A percentile compares a stretch with the other conserved stretches of the same genome.
These are phyloP conservation scores for Ramphastos sulfuratus DNA, from an alignment of 2,113 vertebrate genomes.

Conservation along the genomic window DNA sequence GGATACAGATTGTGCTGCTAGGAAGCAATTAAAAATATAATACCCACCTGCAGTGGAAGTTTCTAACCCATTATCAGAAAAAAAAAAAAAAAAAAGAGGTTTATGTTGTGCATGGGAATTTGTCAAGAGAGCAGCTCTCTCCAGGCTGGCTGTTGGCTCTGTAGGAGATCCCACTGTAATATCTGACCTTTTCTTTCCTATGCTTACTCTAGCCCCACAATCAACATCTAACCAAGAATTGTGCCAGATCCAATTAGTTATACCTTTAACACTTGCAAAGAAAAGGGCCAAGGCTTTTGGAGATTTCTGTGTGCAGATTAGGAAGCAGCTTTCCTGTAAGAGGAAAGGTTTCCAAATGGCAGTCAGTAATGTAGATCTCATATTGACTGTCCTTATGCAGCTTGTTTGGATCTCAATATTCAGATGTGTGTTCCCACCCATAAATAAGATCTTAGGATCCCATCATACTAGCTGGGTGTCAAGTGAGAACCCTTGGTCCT, in stretches of 20 bases:
- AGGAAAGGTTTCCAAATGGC: not conserved
- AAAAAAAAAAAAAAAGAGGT: conserved; percentile 16
- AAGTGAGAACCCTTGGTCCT: not conserved
- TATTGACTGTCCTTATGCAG: not conserved
- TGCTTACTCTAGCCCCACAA: not conserved
- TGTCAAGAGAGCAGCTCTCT: not conserved
- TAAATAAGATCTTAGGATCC: not conserved
- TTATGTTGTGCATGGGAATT: conserved; percentile 1
- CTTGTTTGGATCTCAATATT: not conserved
- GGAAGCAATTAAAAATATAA: conserved; percentile 67
- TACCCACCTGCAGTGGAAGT: conserved; percentile 37
- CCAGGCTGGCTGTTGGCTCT: not conserved
- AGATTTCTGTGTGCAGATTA: not conserved
- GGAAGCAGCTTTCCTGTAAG: not conserved
- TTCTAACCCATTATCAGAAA: not conserved
- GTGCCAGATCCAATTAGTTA: not conserved
- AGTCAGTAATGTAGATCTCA: not conserved
- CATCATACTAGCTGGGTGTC: rapidly evolving
- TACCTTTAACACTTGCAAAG: not conserved
- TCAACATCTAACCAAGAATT: not conserved
- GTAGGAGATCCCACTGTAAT: not conserved
- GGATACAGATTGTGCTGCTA: conserved; percentile 44
- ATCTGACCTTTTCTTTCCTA: not conserved
- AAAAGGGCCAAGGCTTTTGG: not conserved
- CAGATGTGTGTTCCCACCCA: not conserved